A percentile compares a stretch with the other conserved stretches of the same genome.
Evolutionary conservation across 2,888 invertebrate genomes (phyloP).

Genomic region (Muschampia staudingeri): DNA sequence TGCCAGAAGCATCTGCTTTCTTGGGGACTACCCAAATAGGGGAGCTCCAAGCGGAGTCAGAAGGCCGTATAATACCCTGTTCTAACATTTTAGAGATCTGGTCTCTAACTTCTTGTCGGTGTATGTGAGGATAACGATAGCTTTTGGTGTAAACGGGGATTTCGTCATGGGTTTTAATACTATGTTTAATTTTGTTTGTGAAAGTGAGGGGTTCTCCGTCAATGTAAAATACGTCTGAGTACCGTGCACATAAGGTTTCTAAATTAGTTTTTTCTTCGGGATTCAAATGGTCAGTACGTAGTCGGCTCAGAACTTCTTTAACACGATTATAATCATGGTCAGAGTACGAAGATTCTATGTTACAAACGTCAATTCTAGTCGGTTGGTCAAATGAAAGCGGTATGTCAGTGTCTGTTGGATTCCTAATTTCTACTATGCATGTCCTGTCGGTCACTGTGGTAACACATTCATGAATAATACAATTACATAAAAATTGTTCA

Average conservation of each 20-base stretch:
- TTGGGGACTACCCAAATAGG: conserved; percentile 75
- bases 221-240: conserved; percentile 43
- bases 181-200: conserved; percentile 43
- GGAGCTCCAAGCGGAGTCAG: conserved; percentile 70
- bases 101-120: conserved; percentile 57
- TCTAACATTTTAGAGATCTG: conserved; percentile 66
- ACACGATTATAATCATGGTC: conserved; percentile 44
- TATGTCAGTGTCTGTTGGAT: conserved; percentile 56
- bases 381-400: conserved; percentile 66
- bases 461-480: conserved; percentile 36
- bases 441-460: conserved; percentile 41
- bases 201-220: conserved; percentile 40
- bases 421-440: conserved; percentile 35
- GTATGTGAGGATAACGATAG: conserved; percentile 60
- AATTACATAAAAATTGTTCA: conserved; percentile 35
- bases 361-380: conserved; percentile 60
- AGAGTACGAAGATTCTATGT: conserved; percentile 54
- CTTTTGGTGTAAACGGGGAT: conserved; percentile 60
- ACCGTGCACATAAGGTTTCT: conserved; percentile 31
- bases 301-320: conserved; percentile 58
- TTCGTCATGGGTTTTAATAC: conserved; percentile 47
- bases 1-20: conserved; percentile 69
- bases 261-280: conserved; percentile 68
- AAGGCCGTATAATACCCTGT: conserved; percentile 70
- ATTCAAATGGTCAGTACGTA: conserved; percentile 71